phyloP scores from a whole-genome alignment of 2,888 invertebrate species.

The Serripes groenlandicus region DNA sequence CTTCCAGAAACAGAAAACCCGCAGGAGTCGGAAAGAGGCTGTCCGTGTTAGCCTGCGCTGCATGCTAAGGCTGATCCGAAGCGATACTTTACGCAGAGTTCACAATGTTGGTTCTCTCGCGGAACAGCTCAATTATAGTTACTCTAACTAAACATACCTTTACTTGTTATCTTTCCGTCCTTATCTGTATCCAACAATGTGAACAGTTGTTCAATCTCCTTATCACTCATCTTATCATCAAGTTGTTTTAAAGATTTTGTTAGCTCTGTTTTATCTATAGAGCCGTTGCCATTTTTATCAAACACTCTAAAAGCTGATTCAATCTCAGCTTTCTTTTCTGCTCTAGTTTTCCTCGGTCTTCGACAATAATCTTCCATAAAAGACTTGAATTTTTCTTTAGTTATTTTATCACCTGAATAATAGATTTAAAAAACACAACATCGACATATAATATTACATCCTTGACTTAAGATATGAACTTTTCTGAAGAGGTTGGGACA shows the following conservation, averaged over 20 bases:
- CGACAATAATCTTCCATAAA: background rate
- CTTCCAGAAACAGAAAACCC: too few species aligned
- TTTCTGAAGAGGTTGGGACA: too few species aligned
- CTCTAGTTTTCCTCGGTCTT: background rate
- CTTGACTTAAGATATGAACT: too few species aligned
- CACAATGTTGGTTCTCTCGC: too few species aligned
- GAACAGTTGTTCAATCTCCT: conserved; percentile 33
- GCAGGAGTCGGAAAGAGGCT: too few species aligned
- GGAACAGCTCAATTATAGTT: background rate
- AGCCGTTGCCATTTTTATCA: background rate
- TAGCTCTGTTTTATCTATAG: conserved; percentile 16
- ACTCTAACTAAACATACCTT: background rate
- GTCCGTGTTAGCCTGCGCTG: too few species aligned
- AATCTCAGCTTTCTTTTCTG: background rate
- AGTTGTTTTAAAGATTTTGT: conserved; percentile 12
- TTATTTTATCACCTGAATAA: background rate
- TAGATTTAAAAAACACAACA: too few species aligned
- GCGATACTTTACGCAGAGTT: too few species aligned
- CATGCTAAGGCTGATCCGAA: too few species aligned
- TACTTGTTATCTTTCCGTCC: conserved; percentile 6
- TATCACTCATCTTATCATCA: conserved; percentile 28
- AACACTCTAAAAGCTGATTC: background rate
- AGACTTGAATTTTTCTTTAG: background rate
- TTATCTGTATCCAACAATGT: conserved; percentile 17
- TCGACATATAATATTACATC: too few species aligned